Evolutionary conservation across 30 jellyfish, hydroid and myxozoan species (phyloP), one percentile per base, ranked within the genome.

Genomic region (Catostylus mosaicus): DNA sequence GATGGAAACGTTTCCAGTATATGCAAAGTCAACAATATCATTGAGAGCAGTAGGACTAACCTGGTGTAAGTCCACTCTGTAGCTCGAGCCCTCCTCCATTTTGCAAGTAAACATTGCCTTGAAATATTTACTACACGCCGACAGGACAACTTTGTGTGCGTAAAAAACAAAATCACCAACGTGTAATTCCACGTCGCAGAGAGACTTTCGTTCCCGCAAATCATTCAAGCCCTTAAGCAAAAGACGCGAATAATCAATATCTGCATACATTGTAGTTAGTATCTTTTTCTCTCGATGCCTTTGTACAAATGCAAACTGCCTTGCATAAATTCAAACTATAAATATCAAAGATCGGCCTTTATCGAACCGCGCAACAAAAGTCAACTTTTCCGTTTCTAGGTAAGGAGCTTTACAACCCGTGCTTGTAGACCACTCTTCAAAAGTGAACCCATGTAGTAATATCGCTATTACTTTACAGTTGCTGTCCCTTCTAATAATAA

Each of bases 81-180:
- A 66, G 59, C 60, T 72, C 46, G 34, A 18, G 75, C 96, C 78
- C 71, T 91, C 98, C 59, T 91, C 96, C 94, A 91, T 77, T 64
- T 77, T 84, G 46, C 96, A 93, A 26, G 96, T 84, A 61, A 91
- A 91, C 98, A 91, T 91, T 32, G 98, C 98, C 72, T 91, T 91
- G 84, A 91, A 91, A 67, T 91, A 91, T 37, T 85, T 90, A 69
- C 98, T 91, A 27, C 89, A 77, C 11, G 98, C 98, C 51, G 98
- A 91, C 45, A 91, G 57, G 4, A 91, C 98, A 50, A 82, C 96
- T 73, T 91, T 91, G 64, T 91, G 98, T 16, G 96, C 98, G 19
- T 51, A 60, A 34, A 80, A 52, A 6, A 67, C 68, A 31, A 73
- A 52, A 40, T 82, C 95, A 1, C 94, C 90, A 38, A 85, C 96